Evolutionary conservation across 64 coral and sea anemone genomes (phyloP).

Genomic region (Porites australiensis): DNA sequence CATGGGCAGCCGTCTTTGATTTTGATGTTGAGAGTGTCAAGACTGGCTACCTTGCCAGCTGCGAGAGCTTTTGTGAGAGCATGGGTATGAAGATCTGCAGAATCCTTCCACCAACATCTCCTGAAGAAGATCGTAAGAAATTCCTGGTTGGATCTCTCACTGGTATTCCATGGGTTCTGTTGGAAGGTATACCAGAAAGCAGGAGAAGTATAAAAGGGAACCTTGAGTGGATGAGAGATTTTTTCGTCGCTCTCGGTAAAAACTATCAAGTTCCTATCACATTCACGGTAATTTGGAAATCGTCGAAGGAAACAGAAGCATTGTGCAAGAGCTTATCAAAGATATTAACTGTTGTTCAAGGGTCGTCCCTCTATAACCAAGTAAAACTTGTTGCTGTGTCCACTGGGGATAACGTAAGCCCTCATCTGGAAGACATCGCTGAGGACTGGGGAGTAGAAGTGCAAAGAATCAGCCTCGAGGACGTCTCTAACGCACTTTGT

Average conservation of each 20-base stretch:
- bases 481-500: conserved; percentile 54
- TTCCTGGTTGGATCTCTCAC: conserved; percentile 29
- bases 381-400: conserved; percentile 66
- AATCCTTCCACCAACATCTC: conserved; percentile 51
- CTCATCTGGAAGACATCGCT: conserved; percentile 44
- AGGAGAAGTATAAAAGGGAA: conserved; percentile 42
- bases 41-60: conserved; percentile 52
- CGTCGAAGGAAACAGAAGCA: not conserved
- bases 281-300: conserved; percentile 61
- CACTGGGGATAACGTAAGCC: not conserved
- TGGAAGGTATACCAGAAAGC: conserved; percentile 63
- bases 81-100: conserved; percentile 64
- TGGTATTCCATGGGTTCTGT: conserved; percentile 83
- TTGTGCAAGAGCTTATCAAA: conserved; percentile 40
- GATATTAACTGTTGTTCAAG: conserved; percentile 37
- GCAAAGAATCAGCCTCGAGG: conserved; percentile 10
- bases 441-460: conserved; percentile 53
- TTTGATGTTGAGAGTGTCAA: conserved; percentile 57
- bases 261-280: conserved; percentile 57
- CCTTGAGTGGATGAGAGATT: conserved; percentile 59
- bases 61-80: conserved; percentile 38
- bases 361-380: conserved; percentile 33
- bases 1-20: conserved; percentile 78
- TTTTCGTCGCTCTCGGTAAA: conserved; percentile 40
- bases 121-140: conserved; percentile 35